Conservation (phyloP, 2,113 vertebrate species). For the Strix uralensis region DNA sequence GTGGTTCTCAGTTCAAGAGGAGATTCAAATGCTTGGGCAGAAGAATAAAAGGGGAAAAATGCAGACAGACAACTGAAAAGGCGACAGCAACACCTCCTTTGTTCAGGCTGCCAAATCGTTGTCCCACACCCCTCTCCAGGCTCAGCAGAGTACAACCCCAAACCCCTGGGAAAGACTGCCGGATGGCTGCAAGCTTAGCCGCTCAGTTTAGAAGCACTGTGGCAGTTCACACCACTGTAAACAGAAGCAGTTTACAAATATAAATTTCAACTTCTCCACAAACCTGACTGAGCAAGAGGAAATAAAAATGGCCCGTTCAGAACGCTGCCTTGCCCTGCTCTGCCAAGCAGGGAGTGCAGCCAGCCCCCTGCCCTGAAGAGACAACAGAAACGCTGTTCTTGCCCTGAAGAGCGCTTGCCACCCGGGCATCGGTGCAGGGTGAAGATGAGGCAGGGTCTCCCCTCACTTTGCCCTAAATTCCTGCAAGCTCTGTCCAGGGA, state of each 20-base stretch:
- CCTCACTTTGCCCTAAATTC: not conserved
- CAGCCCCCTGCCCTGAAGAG: not conserved
- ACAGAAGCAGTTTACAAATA: not conserved
- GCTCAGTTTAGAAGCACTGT: not conserved
- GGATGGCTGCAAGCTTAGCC: not conserved
- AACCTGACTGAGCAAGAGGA: not conserved
- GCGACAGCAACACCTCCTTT: not conserved
- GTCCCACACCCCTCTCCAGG: not conserved
- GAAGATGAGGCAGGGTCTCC: not conserved
- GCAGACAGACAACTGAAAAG: not conserved
- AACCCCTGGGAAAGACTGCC: not conserved
- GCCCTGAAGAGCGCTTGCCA: accelerated
- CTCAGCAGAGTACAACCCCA: not conserved
- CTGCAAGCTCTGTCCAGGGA: not conserved
- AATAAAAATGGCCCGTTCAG: not conserved
- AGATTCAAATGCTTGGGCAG: not conserved
- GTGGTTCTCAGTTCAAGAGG: not conserved
- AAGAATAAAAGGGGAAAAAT: not conserved
- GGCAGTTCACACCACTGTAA: not conserved
- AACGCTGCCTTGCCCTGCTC: not conserved
- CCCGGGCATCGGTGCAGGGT: not conserved
- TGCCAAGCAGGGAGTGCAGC: too few species aligned
- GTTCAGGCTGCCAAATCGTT: not conserved
- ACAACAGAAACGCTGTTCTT: not conserved
- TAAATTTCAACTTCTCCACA: not conserved